Evolutionary conservation across 2,113 vertebrate species (phyloP), one percentile per base, ranked within the genome.

Genomic region (Fregetta grallaria): DNA sequence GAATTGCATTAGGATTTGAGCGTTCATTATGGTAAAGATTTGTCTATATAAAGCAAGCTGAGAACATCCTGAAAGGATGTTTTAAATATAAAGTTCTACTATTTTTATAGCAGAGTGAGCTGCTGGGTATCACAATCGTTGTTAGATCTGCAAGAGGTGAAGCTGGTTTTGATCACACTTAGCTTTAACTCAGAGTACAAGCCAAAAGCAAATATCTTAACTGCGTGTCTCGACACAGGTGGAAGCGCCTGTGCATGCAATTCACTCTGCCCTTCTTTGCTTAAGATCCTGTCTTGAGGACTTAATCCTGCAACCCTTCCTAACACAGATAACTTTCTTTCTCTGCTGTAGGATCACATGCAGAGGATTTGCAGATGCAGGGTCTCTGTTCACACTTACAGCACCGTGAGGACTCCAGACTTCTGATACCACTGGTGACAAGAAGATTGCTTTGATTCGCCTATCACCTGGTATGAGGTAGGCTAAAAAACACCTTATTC

Each of bases 281-380:
- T 52, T 93, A 40, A 82, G 19, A 15, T 86, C 36, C 30, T 68
- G 4, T 15, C 21, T 68, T 53, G 71, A 90, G 30, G 14, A 13
- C 58, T 72, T 90, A 71, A 75, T 71, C 25, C 47, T 87, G 17
- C 22, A 66, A 26, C 18, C 3, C 38, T 62, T 87, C 32, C 8
- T 55, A 56, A 72, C 10, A 47, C 0, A 0, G 25, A 16, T 47
- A 67, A 52, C 52, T 32, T 42, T 1, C 19, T 77, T 65, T 75
- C 29, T 85, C 26, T 61, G 13, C 30, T 68, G 22, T 83, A 45
- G 36, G 36, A 40, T 47, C 36, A n/a, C 7, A 9, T 61, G 34
- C 36, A 88, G 74, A 66, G 19, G 38, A 72, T 93, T 65, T 94
- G 40, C 62, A 72, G 56, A 36, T 76, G 45, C 53, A 50, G 27